A percentile compares a stretch with the other conserved stretches of the same genome.
These are phyloP conservation scores for Cydia strobilella DNA, from an alignment of 1,140 invertebrate species.

Conservation along the genomic window DNA sequence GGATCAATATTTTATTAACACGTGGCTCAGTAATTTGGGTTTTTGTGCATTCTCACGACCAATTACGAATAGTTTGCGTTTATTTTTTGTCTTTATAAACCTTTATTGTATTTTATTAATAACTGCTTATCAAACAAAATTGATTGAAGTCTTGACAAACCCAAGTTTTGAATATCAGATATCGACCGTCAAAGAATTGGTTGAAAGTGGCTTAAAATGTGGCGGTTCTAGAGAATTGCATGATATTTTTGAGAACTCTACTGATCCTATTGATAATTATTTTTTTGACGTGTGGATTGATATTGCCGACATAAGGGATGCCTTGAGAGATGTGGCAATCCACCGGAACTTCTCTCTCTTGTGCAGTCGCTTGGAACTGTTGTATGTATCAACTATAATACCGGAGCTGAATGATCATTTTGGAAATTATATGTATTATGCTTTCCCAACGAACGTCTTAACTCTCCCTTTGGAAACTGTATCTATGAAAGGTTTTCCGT, in stretches of 20 bases:
- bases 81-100: no score
- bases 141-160: constrained; percentile 78
- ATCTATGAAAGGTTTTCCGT: constrained; percentile 78
- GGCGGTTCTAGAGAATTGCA: constrained; percentile 75
- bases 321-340: constrained; percentile 64
- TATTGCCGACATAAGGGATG: constrained; percentile 57
- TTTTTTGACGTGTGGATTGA: constrained; percentile 69
- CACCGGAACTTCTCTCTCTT: constrained; percentile 70
- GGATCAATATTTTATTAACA: constrained; percentile 72
- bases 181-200: constrained; percentile 69
- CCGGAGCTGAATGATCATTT: constrained; percentile 58
- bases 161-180: constrained; percentile 78
- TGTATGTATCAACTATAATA: constrained; percentile 61
- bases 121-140: no score
- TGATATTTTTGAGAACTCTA: constrained; percentile 77
- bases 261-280: constrained; percentile 67
- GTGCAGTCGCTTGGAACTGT: constrained; percentile 63
- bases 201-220: constrained; percentile 66
- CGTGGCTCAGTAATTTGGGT: no score
- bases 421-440: constrained; percentile 63
- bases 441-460: constrained; percentile 71
- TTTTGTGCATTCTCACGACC: no score
- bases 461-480: constrained; percentile 79
- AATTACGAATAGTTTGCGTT: no score
- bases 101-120: no score